Conservation (phyloP, 2,113 vertebrate genomes). For the Cottus gobio region DNA sequence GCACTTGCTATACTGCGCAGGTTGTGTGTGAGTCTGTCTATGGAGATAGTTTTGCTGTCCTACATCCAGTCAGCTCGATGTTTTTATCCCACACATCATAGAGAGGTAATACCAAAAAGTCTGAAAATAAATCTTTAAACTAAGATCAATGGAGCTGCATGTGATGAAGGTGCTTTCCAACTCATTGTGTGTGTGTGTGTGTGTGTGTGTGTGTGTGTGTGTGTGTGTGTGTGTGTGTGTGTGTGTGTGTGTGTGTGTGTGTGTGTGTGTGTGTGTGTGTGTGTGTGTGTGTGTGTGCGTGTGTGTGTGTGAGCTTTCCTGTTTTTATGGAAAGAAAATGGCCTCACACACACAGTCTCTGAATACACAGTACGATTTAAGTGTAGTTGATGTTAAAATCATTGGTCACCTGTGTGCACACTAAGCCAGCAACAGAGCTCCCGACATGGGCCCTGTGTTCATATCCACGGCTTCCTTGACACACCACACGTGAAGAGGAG, state of each 20-base stretch:
- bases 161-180: slow-evolving; percentile 14
- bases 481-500: slow-evolving; percentile 1
- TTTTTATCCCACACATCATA: background rate
- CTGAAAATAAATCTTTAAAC: background rate
- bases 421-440: background rate
- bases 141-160: slow-evolving; percentile 8
- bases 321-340: slow-evolving; percentile 67
- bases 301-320: too few species aligned
- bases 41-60: too few species aligned
- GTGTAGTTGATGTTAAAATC: slow-evolving; percentile 26
- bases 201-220: background rate
- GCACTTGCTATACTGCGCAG: too few species aligned
- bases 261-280: background rate
- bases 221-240: background rate
- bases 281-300: too few species aligned
- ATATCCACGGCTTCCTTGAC: slow-evolving; percentile 9
- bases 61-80: background rate
- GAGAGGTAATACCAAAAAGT: slow-evolving; percentile 13
- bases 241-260: background rate
- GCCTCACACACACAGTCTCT: background rate
- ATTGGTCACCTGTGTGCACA: slow-evolving; percentile 8
- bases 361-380: slow-evolving; percentile 30
- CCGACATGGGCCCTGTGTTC: background rate
- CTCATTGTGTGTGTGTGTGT: background rate
- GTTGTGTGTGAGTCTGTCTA: background rate